phyloP scores from a whole-genome alignment of 2,113 vertebrate species.

The Phyllostomus discolor region DNA sequence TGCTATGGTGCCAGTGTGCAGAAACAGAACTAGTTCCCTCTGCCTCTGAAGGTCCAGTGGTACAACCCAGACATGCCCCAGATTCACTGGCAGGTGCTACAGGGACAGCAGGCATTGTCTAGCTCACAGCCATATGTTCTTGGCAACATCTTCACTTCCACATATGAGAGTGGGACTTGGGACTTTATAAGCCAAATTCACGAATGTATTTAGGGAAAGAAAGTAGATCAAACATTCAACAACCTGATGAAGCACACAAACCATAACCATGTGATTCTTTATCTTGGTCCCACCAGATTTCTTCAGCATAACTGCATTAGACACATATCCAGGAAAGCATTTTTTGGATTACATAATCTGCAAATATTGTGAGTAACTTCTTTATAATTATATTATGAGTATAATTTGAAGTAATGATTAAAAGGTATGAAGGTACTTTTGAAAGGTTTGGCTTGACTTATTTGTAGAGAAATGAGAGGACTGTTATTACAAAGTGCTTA shows the following conservation, averaged over 20 bases:
- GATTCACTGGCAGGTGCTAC: background rate
- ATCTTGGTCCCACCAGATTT: conserved; percentile 72
- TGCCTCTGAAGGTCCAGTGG: background rate
- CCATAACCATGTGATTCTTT: background rate
- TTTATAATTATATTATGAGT: background rate
- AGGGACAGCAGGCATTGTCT: no score
- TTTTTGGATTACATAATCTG: conserved; percentile 81
- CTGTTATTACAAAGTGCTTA: background rate
- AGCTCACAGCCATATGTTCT: background rate
- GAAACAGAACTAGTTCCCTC: background rate
- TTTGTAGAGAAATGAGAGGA: background rate
- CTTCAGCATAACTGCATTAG: conserved; percentile 85
- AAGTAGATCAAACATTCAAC: background rate
- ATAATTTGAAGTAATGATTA: background rate
- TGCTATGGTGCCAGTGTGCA: background rate
- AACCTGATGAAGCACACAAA: background rate
- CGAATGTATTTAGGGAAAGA: background rate
- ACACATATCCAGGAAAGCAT: conserved; percentile 79
- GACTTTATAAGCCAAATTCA: background rate
- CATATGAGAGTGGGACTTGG: background rate
- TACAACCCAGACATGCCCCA: background rate
- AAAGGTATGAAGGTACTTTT: background rate
- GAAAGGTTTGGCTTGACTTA: background rate
- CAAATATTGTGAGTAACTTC: conserved; percentile 82
- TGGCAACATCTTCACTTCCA: background rate